A percentile compares a stretch with the other conserved stretches of the same genome.
Conservation (phyloP, 2,888 invertebrate species). For the Rhogogaster chlorosoma region DNA sequence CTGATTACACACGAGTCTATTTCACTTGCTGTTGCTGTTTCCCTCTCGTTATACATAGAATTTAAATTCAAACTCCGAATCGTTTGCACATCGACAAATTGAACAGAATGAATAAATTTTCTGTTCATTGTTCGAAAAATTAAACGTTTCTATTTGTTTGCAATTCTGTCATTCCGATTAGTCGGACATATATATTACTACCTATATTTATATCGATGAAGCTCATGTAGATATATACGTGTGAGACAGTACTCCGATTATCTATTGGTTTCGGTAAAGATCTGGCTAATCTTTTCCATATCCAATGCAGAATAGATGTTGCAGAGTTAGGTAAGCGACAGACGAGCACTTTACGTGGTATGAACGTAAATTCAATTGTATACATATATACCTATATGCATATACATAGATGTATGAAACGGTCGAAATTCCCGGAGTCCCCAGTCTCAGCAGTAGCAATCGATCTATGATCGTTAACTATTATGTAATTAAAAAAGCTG, state of each 20-base stretch:
- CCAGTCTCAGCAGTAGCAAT: not conserved
- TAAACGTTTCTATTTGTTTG: not conserved
- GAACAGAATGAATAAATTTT: not conserved
- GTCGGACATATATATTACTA: not conserved
- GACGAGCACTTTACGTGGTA: not conserved
- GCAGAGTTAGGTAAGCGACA: not conserved
- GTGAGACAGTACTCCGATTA: not conserved
- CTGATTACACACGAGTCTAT: not conserved
- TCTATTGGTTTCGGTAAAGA: not conserved
- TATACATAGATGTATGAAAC: not conserved
- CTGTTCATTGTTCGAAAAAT: not conserved
- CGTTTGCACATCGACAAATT: not conserved
- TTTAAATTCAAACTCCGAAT: not conserved
- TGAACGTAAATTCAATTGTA: not conserved
- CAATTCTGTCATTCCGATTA: not conserved
- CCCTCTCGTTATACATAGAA: not conserved
- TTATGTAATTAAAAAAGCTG: not conserved
- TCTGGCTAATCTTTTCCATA: not conserved
- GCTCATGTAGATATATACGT: not conserved
- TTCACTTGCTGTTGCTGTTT: not conserved
- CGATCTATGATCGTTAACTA: not conserved
- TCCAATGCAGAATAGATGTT: not conserved
- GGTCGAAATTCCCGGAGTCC: not conserved
- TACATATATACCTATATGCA: not conserved
- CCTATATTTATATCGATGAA: not conserved